phyloP scores from a whole-genome alignment of 2,113 vertebrate species.

The Taxidea taxus region DNA sequence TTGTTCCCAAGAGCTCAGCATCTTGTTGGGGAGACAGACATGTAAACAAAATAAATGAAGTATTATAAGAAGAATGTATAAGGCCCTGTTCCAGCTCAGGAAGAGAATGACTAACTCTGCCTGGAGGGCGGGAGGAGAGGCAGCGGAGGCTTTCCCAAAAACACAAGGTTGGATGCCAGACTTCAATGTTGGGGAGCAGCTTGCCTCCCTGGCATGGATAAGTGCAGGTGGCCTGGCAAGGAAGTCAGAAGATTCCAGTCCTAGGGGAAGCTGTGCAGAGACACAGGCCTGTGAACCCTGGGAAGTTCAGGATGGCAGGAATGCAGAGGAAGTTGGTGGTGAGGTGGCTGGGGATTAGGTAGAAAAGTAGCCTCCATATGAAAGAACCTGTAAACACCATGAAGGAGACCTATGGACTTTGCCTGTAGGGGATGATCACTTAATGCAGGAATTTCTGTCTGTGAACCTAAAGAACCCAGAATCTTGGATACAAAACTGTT shows the following conservation, averaged over 20 bases:
- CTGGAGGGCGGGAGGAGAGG: conserved; percentile 56
- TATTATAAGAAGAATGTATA: conserved; percentile 62
- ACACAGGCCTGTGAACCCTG: not conserved
- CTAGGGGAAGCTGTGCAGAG: not conserved
- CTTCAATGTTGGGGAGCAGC: not conserved
- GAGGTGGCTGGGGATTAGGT: not conserved
- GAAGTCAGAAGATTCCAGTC: conserved; percentile 13
- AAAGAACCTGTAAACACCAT: not conserved
- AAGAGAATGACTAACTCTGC: conserved; percentile 69
- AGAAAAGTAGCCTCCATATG: not conserved
- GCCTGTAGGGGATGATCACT: not conserved
- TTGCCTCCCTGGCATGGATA: not conserved
- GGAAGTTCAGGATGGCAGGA: not conserved
- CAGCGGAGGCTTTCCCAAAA: conserved; percentile 42
- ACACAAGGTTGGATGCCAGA: not conserved
- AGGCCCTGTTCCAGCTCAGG: conserved; percentile 53
- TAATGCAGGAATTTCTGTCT: not conserved
- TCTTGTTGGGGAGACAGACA: conserved; percentile 61
- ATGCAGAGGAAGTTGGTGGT: not conserved
- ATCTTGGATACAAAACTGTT: not conserved
- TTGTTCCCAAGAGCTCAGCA: conserved; percentile 53
- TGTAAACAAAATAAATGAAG: conserved; percentile 69
- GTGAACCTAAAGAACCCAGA: not conserved
- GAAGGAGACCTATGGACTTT: not conserved
- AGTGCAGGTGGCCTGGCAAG: not conserved